phyloP scores from a whole-genome alignment of 2,113 vertebrate genomes.

The Malurus elegans region DNA sequence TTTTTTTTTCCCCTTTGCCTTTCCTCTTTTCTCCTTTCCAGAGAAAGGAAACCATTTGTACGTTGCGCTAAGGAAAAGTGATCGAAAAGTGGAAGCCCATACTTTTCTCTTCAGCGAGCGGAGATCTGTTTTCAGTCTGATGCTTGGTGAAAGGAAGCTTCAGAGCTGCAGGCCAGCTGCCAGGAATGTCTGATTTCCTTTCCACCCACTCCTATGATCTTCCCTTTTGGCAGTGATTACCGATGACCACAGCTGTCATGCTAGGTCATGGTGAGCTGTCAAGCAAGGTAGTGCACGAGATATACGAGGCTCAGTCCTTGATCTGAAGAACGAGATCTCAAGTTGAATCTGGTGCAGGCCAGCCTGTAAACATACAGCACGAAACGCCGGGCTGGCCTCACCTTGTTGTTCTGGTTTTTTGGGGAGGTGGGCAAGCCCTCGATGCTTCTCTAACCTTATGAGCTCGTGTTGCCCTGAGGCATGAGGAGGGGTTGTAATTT shows the following conservation, averaged over 20 bases:
- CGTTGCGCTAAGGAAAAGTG: neutral
- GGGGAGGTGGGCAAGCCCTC: neutral
- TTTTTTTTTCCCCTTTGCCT: neutral
- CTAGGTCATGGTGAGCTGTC: conserved; percentile 69
- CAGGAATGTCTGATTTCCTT: conserved; percentile 66
- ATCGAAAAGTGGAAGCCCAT: conserved; percentile 38
- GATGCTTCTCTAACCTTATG: neutral
- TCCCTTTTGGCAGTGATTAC: conserved; percentile 62
- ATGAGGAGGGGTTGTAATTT: neutral
- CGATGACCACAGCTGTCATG: conserved; percentile 65
- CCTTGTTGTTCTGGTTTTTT: neutral
- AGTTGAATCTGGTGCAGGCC: neutral
- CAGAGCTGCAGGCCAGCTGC: conserved; percentile 50
- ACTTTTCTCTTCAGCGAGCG: conserved; percentile 21
- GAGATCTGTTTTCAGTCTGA: conserved; percentile 53
- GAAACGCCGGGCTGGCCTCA: neutral
- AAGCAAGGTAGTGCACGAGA: conserved; percentile 44
- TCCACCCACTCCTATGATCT: conserved; percentile 60
- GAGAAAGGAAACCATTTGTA: conserved; percentile 12
- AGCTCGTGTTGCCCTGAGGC: neutral
- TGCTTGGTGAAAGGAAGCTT: conserved; percentile 52
- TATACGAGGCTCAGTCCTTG: conserved; percentile 40
- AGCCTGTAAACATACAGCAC: neutral
- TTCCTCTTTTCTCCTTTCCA: neutral
- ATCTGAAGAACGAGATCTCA: conserved; percentile 22